Percentiles rank a stretch among this genome's conserved stretches.
Evolutionary conservation across 2,113 vertebrate species (phyloP).

Genomic region (Lasiurus cinereus): DNA sequence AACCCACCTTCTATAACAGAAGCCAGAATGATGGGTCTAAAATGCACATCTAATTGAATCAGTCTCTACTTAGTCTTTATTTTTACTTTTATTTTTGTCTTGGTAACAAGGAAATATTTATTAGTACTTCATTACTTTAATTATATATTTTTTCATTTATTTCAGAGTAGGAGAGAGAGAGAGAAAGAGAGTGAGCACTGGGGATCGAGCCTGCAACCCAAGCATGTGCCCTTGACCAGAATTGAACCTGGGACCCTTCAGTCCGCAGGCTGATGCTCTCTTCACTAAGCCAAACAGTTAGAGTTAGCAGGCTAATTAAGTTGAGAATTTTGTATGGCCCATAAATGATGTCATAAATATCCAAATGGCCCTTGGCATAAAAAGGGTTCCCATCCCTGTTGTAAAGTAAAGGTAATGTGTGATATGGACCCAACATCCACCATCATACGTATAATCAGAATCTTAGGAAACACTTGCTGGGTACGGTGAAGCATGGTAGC

Average conservation of each 20-base stretch:
- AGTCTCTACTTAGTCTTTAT: background rate
- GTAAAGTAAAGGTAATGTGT: background rate
- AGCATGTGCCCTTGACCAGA: too few relatives aligned
- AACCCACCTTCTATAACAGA: background rate
- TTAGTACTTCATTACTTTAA: background rate
- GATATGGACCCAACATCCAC: background rate
- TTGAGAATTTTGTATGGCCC: too few relatives aligned
- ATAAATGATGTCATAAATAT: too few relatives aligned
- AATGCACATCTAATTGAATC: background rate
- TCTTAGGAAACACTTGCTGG: rapidly evolving
- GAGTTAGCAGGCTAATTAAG: too few relatives aligned
- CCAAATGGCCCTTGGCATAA: too few relatives aligned
- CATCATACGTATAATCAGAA: background rate
- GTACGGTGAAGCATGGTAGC: too few relatives aligned
- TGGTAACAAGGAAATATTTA: background rate
- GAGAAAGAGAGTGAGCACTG: too few relatives aligned
- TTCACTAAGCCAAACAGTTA: too few relatives aligned
- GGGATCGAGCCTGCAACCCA: too few relatives aligned
- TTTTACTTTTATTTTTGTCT: conserved; percentile 1
- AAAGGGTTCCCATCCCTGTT: background rate
- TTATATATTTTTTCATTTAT: background rate
- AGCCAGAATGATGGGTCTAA: background rate
- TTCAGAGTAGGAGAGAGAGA: background rate
- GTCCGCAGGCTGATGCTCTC: too few relatives aligned
- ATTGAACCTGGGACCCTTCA: too few relatives aligned